Evolutionary conservation across 2,113 vertebrate genomes (phyloP), one percentile per base, ranked within the genome.

Genomic region (Platycercus adscitus): DNA sequence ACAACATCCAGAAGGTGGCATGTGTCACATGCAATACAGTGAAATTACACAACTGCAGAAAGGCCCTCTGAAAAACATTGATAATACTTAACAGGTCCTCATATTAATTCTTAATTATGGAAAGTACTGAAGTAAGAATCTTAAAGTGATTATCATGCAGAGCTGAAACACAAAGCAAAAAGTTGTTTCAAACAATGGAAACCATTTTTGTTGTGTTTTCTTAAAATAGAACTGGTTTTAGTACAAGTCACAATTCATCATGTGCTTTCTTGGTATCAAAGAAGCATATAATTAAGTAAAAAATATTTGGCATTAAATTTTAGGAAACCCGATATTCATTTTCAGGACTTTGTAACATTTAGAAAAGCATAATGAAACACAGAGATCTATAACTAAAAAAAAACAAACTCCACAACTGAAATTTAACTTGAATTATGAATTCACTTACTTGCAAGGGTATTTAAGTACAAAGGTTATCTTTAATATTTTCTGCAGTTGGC

Each of bases 1-100:
- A 35, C 8, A 92, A 88, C 11, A 63, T 17, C 96, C 98, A 97
- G 97, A 66, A 98, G 98, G 88, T 97, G 97, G 97, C 95, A 73
- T 23, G 61, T 93, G 60, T 18, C 66, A 81, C 98, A 96, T 72
- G 60, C 76, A 81, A 39, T 75, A 89, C 11, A 49, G 60, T 7
- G 25, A 41, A 66, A 72, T 13, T 3, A 1, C 13, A 29, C 9
- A 65, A 46, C 52, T 18, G 11, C 33, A 77, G 35, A 69, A 85
- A 85, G 29, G 19, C 28, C 9, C n/a, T 60, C 69, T 43, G 20
- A 60, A 75, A 81, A 73, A 60, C 18, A 23, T 23, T 19, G 25
- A 1, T 4, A 15, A 13, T 21, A 37, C 43, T 65, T 83, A 83
- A 13, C 10, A 9, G 29, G 21, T 12, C 17, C 7, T 65, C 25